Evolutionary conservation across 2,888 invertebrate species (phyloP), one percentile per base, ranked within the genome.

Genomic region (Cryptus viduatorius): DNA sequence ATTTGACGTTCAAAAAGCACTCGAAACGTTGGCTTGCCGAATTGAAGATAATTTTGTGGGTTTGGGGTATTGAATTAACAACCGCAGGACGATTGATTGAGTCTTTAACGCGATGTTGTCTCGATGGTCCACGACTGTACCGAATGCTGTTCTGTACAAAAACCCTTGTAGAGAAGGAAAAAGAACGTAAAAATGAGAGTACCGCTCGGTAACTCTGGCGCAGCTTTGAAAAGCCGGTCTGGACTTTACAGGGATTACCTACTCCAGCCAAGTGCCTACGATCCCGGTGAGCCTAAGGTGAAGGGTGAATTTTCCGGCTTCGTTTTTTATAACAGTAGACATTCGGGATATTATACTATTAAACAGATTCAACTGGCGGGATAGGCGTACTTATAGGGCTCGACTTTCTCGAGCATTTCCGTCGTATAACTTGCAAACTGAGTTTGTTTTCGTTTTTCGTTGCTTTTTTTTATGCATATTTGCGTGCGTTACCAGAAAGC

Each of bases 241-340:
- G 76, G 76, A 53, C 50, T 65, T 65, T 76, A 53, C 76, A 7
- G 42, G 76, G 65, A 76, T 76, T 76, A 76, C 65, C 50, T 65
- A 76, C 65, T 65, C 65, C 65, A 42, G 37, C 65, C 19, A 42
- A 50, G 24, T 37, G 42, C 29, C 50, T 16, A 24, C 37, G 44
- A 61, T 46, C 24, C 73, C 29, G 31, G 29, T 37, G 31, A 64
- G 48, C 48, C 37, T 64, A 24, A 53, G 65, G 76, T 76, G 65
- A 76, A 76, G 76, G 64, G 76, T 65, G 76, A 24, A 42, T 65
- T 76, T 76, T 42, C 65, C 76, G 31, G 42, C 42, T 53, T 8
- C 50, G 76, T 76, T 76, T 76, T 76, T 64, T 76, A 42, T 76
- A 65, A 76, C 64, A 76, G 65, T 53, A 65, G 61, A 29, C 61